Conservation (phyloP, 2,113 vertebrate genomes). For the Sorex fumeus region DNA sequence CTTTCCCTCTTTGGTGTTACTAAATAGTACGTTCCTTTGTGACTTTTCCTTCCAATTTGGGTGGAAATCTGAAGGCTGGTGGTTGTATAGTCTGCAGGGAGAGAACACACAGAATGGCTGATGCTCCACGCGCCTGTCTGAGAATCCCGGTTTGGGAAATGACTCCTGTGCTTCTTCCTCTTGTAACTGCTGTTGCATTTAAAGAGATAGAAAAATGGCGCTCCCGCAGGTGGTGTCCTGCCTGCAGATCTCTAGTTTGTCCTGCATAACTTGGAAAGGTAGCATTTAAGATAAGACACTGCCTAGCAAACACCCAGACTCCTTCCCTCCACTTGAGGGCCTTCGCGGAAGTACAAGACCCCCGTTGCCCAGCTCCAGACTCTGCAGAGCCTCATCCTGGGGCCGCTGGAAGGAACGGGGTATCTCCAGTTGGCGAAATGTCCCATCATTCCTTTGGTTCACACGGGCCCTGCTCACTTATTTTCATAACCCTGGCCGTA, state of each 20-base stretch:
- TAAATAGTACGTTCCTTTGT: not conserved
- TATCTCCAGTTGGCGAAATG: not conserved
- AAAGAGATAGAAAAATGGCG: not conserved
- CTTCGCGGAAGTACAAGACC: not conserved
- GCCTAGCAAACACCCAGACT: not conserved
- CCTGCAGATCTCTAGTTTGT: not conserved
- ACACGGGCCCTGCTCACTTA: not conserved
- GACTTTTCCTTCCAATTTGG: not conserved
- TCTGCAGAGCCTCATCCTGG: not conserved
- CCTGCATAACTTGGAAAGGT: not conserved
- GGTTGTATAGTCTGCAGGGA: not conserved
- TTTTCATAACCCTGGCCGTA: not conserved
- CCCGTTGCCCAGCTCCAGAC: rapidly evolving
- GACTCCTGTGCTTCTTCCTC: not conserved
- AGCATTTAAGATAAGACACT: slow-evolving; percentile 1
- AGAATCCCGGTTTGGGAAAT: not conserved
- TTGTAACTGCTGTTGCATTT: not conserved
- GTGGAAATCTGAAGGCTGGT: not conserved
- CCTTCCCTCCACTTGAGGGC: not conserved
- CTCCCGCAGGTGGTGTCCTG: not conserved
- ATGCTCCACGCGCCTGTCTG: not conserved
- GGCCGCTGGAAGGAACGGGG: rapidly evolving
- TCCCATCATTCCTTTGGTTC: not conserved
- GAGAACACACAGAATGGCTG: too few relatives aligned
- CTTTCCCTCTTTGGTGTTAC: not conserved